These are phyloP conservation scores for Lagorchestes hirsutus DNA, from an alignment of 2,797 vertebrate species.

Conservation along the genomic window DNA sequence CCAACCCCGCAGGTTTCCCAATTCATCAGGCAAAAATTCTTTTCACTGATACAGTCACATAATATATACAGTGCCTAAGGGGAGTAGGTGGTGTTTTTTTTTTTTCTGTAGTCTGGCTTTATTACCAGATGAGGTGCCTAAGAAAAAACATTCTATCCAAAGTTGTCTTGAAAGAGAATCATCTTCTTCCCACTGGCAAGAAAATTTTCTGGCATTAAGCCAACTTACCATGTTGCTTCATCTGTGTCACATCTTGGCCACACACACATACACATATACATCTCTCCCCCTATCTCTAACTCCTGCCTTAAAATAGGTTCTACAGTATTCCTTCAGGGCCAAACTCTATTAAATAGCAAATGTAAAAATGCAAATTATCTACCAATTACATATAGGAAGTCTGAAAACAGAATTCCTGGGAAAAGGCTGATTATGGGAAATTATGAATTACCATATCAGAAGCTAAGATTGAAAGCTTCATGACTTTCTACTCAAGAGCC, in stretches of 20 bases:
- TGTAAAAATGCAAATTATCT: conserved; percentile 56
- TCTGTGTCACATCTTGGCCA: fast-evolving
- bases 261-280: background rate
- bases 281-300: background rate
- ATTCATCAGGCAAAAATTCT: background rate
- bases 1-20: too few relatives aligned
- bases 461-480: conserved; percentile 49
- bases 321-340: conserved; percentile 39
- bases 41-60: background rate
- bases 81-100: background rate
- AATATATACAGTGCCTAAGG: background rate
- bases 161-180: conserved; percentile 33
- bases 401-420: conserved; percentile 51
- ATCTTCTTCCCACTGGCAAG: conserved; percentile 41
- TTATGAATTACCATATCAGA: conserved; percentile 72
- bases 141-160: conserved; percentile 31
- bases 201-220: conserved; percentile 16
- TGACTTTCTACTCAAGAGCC: conserved; percentile 56
- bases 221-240: background rate
- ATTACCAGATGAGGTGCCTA: conserved; percentile 28
- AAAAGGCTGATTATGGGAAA: conserved; percentile 73
- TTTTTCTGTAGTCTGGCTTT: conserved; percentile 33
- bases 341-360: conserved; percentile 37
- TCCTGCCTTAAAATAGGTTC: background rate
- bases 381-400: conserved; percentile 25